Evolutionary conservation across 2,888 invertebrate species (phyloP).

Genomic region (Rhimphoctona megacephalus): DNA sequence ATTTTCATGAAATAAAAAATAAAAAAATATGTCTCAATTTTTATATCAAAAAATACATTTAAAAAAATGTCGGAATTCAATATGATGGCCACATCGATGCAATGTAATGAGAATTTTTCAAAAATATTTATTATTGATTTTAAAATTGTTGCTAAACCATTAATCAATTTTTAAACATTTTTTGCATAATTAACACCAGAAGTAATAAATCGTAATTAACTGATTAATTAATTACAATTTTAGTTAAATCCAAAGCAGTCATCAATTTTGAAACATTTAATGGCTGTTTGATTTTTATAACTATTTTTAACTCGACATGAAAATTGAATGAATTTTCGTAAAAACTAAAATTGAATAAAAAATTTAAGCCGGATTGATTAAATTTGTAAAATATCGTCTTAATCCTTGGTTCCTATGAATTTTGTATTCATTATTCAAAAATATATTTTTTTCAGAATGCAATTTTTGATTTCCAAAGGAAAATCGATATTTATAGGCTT

Average conservation of each 20-base stretch:
- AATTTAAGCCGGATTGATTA: background rate
- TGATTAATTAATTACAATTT: background rate
- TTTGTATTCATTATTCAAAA: background rate
- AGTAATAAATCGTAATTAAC: background rate
- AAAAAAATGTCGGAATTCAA: too few relatives aligned
- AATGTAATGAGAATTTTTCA: background rate
- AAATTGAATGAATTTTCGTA: background rate
- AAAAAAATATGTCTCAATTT: background rate
- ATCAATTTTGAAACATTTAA: too few relatives aligned
- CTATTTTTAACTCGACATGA: background rate
- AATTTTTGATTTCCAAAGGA: too few relatives aligned
- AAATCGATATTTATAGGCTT: background rate
- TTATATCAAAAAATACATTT: background rate
- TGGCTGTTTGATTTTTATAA: too few relatives aligned
- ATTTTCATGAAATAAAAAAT: background rate
- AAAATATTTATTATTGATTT: too few relatives aligned
- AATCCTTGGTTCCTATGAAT: background rate
- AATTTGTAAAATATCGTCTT: background rate
- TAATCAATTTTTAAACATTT: background rate
- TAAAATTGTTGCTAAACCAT: too few relatives aligned
- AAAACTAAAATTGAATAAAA: background rate
- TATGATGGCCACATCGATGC: too few relatives aligned
- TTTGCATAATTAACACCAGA: background rate
- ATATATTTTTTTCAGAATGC: background rate
- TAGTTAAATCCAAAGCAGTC: too few relatives aligned